These are phyloP conservation scores for Brevimyrus niger DNA, from an alignment of 2,113 vertebrate genomes.

Conservation along the genomic window DNA sequence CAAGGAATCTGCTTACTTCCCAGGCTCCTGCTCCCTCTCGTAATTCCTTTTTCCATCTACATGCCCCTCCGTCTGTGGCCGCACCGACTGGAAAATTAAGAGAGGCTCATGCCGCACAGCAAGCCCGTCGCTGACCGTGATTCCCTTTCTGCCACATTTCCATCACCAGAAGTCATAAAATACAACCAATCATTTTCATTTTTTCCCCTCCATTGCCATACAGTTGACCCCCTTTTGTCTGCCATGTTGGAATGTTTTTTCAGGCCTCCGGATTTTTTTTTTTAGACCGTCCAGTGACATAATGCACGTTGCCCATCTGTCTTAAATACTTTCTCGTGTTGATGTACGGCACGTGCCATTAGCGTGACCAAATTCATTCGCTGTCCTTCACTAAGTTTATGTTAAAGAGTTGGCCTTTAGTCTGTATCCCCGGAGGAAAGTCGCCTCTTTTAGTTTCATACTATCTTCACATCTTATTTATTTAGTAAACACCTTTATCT, in stretches of 20 bases:
- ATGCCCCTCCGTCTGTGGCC: slow-evolving; percentile 33
- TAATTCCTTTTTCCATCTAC: slow-evolving; percentile 34
- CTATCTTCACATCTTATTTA: not conserved
- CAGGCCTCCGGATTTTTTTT: not conserved
- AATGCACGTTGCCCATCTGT: not conserved
- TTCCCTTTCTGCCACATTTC: slow-evolving; percentile 69
- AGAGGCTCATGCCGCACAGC: slow-evolving; percentile 63
- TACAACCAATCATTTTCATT: slow-evolving; percentile 71
- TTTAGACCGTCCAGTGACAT: not conserved
- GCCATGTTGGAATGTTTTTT: not conserved
- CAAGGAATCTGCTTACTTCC: slow-evolving; percentile 24
- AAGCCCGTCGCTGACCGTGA: slow-evolving; percentile 69
- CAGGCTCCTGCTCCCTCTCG: not conserved
- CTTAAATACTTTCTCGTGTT: not conserved
- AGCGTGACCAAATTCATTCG: not conserved
- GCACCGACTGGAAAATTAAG: slow-evolving; percentile 62
- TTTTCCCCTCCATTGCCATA: slow-evolving; percentile 58
- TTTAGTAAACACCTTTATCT: not conserved
- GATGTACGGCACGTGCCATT: not conserved
- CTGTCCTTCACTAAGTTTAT: not conserved
- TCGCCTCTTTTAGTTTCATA: not conserved
- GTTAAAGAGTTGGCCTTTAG: not conserved
- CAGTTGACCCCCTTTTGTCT: slow-evolving; percentile 56
- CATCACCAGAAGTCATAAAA: slow-evolving; percentile 64
- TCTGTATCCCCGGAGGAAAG: not conserved